Percentiles rank a stretch among this genome's conserved stretches.
These are phyloP conservation scores for Tetramorium parvispinum DNA, from an alignment of 1,140 invertebrate genomes.

Conservation along the genomic window DNA sequence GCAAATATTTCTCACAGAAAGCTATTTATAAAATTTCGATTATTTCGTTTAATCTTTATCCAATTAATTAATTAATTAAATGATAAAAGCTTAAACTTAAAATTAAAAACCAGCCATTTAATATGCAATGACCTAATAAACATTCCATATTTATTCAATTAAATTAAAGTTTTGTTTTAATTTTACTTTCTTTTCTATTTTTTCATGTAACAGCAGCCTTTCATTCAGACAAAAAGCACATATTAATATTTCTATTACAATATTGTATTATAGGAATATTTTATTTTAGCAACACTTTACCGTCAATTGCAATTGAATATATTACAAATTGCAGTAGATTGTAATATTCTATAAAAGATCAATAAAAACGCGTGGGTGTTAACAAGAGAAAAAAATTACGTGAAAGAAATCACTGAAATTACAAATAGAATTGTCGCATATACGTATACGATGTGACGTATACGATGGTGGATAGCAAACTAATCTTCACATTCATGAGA, in stretches of 20 bases:
- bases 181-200: neutral
- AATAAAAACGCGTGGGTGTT: neutral
- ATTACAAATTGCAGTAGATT: neutral
- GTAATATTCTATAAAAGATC: neutral
- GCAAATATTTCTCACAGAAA: neutral
- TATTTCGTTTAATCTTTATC: neutral
- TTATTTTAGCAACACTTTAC: neutral
- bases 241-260: neutral
- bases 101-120: neutral
- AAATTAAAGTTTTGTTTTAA: slow-evolving; percentile 11
- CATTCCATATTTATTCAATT: neutral
- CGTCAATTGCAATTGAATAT: neutral
- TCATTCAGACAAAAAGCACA: neutral
- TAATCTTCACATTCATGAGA: slow-evolving; percentile 63
- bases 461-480: slow-evolving; percentile 2
- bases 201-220: neutral
- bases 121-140: neutral
- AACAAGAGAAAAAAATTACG: neutral
- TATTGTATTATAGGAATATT: neutral
- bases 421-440: neutral
- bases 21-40: neutral
- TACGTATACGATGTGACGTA: neutral
- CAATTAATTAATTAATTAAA: neutral
- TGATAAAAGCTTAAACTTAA: neutral
- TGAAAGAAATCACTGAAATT: neutral